phyloP scores from a whole-genome alignment of 2,797 vertebrate species.

The Phaenicophaeus curvirostris region DNA sequence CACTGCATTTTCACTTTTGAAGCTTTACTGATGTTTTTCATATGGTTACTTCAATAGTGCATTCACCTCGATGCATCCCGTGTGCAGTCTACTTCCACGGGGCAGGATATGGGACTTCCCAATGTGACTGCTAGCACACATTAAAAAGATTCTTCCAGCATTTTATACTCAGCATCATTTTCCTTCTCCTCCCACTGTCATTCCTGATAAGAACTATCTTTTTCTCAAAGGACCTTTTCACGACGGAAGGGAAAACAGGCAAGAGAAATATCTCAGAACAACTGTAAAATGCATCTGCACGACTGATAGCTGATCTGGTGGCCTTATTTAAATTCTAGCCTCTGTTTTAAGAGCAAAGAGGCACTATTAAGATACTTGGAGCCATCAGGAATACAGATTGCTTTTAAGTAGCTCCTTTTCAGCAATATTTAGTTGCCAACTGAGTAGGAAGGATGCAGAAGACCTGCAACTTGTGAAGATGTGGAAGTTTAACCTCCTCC shows the following conservation, averaged over 20 bases:
- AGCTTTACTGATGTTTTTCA: background rate
- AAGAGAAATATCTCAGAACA: background rate
- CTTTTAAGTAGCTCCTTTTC: background rate
- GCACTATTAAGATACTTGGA: background rate
- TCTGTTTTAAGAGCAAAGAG: background rate
- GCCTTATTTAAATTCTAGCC: background rate
- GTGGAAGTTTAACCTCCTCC: background rate
- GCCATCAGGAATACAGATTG: background rate
- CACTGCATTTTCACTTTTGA: background rate
- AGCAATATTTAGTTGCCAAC: background rate
- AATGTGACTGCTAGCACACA: background rate
- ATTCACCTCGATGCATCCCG: background rate
- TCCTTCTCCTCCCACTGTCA: background rate
- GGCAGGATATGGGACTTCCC: background rate
- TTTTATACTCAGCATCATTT: background rate
- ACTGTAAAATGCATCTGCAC: background rate
- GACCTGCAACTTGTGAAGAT: background rate
- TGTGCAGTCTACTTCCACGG: background rate
- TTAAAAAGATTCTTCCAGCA: background rate
- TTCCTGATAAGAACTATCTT: background rate
- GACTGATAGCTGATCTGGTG: background rate
- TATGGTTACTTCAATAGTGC: background rate
- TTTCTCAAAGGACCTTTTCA: background rate
- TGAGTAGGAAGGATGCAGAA: background rate
- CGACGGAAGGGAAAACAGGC: background rate